Conservation (phyloP, 2,113 vertebrate species). For the Rattus rattus region DNA sequence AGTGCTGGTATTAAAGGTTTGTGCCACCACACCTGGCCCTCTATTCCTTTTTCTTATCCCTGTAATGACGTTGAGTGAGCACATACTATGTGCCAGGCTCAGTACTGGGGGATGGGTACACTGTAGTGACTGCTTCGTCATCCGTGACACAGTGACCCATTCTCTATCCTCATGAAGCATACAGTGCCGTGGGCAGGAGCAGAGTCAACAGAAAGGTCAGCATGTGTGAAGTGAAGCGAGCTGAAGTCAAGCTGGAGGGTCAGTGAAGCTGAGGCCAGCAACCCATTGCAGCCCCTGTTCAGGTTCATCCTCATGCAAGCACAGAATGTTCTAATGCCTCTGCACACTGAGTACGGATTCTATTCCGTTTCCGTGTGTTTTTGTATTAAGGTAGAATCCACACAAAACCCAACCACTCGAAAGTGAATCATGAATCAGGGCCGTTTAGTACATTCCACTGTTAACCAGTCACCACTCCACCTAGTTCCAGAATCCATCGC, state of each 20-base stretch:
- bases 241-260: background rate
- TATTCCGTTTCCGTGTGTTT: background rate
- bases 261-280: background rate
- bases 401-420: background rate
- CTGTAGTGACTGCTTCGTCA: background rate
- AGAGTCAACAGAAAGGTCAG: background rate
- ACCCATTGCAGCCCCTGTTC: background rate
- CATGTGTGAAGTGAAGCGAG: background rate
- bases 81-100: background rate
- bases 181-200: background rate
- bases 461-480: background rate
- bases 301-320: background rate
- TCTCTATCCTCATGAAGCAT: background rate
- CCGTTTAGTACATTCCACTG: background rate
- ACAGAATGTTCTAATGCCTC: too few relatives aligned
- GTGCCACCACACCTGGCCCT: background rate
- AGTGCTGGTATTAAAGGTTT: background rate
- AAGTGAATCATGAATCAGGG: background rate
- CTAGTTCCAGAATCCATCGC: background rate
- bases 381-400: background rate
- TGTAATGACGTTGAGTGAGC: background rate
- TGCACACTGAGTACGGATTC: too few relatives aligned
- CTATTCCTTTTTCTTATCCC: background rate
- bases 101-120: background rate
- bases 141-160: background rate